Conservation (phyloP, 2,797 vertebrate genomes). For the Rhabdophis nuchalis region DNA sequence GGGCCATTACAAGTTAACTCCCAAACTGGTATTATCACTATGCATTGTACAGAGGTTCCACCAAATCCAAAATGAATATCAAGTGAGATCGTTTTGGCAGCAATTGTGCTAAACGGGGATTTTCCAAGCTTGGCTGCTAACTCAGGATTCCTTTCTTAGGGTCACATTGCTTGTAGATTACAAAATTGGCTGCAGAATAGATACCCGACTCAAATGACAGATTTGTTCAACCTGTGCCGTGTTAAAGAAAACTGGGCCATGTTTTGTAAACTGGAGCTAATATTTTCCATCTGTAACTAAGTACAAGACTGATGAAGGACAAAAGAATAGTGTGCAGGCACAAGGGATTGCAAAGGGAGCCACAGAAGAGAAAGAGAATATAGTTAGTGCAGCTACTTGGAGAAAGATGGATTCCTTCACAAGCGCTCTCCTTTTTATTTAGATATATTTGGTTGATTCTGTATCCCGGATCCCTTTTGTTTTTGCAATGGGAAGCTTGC, state of each 20-base stretch:
- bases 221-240: constrained; percentile 79
- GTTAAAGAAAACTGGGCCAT: constrained; percentile 67
- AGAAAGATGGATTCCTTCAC: background rate
- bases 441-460: background rate
- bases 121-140: constrained; percentile 74
- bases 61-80: constrained; percentile 34
- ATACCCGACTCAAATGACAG: constrained; percentile 78
- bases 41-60: background rate
- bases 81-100: constrained; percentile 66
- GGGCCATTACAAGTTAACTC: background rate
- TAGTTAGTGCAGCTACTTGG: background rate
- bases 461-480: background rate
- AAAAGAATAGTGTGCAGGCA: constrained; percentile 56
- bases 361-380: background rate
- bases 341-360: constrained; percentile 24
- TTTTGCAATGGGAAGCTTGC: constrained; percentile 1
- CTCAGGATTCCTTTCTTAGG: constrained; percentile 71
- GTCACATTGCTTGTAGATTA: constrained; percentile 81
- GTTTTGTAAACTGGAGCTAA: constrained; percentile 81
- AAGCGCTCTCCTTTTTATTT: background rate
- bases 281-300: constrained; percentile 79
- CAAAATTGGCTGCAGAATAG: constrained; percentile 75
- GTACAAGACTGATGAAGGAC: constrained; percentile 75
- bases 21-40: background rate
- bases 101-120: constrained; percentile 67